These are phyloP conservation scores for Cosmorhoe ocellata DNA, from an alignment of 2,888 invertebrate species.

Conservation along the genomic window DNA sequence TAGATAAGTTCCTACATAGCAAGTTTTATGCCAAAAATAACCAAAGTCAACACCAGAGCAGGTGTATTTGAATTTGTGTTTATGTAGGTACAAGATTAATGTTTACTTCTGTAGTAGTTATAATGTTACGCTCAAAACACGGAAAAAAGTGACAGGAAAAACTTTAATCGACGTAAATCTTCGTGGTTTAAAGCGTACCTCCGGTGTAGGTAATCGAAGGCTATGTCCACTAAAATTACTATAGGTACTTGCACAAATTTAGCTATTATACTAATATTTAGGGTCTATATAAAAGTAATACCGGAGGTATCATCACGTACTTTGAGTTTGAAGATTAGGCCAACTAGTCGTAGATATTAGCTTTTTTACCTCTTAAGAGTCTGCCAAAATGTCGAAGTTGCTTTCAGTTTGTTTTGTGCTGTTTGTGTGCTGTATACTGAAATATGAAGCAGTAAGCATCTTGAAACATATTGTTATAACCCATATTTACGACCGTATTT, in stretches of 20 bases:
- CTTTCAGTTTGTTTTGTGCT: slow-evolving; percentile 26
- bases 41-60: too few species aligned
- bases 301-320: slow-evolving; percentile 5
- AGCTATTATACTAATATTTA: slow-evolving; percentile 22
- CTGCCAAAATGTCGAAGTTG: slow-evolving; percentile 28
- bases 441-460: slow-evolving; percentile 38
- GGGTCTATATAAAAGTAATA: slow-evolving; percentile 14
- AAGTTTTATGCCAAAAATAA: too few species aligned
- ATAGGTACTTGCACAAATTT: slow-evolving; percentile 28
- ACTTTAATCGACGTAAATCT: slow-evolving; percentile 18
- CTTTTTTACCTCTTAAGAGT: not conserved
- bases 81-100: too few species aligned
- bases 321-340: slow-evolving; percentile 1
- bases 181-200: slow-evolving; percentile 34
- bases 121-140: slow-evolving; percentile 1
- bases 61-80: too few species aligned
- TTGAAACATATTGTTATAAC: not conserved
- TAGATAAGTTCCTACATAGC: too few species aligned
- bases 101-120: too few species aligned
- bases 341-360: not conserved
- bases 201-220: slow-evolving; percentile 39
- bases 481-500: too few species aligned
- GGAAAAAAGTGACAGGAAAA: slow-evolving; percentile 23
- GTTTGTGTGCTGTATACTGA: slow-evolving; percentile 19
- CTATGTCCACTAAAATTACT: slow-evolving; percentile 29